phyloP scores from a whole-genome alignment of 2,113 vertebrate genomes.

The Ellobius talpinus region DNA sequence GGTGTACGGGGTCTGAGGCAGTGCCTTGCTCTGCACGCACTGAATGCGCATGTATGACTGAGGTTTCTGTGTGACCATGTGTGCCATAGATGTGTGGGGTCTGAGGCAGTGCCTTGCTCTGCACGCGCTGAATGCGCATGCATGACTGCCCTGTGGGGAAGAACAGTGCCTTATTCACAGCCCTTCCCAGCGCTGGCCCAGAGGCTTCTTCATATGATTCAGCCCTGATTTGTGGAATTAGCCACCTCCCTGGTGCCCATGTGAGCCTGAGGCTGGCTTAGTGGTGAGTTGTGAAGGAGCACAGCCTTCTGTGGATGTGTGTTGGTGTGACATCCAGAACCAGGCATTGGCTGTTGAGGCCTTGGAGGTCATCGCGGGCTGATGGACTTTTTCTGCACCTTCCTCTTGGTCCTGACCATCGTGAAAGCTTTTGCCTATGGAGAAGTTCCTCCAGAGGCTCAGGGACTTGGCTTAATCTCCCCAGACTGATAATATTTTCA shows the following conservation, averaged over 20 bases:
- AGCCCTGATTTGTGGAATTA: not conserved
- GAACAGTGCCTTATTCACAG: not conserved
- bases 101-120: not conserved
- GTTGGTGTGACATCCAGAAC: not conserved
- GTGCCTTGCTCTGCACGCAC: not conserved
- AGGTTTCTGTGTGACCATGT: too few species aligned
- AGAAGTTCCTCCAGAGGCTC: not conserved
- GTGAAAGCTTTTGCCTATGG: rapidly evolving
- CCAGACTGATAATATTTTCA: not conserved
- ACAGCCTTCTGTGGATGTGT: not conserved
- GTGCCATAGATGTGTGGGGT: not conserved
- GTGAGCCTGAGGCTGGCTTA: not conserved
- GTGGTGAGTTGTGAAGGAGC: not conserved
- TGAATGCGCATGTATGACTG: too few species aligned
- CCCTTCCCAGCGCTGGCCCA: not conserved
- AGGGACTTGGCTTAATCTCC: not conserved
- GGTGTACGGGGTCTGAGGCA: not conserved
- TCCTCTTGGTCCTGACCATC: not conserved
- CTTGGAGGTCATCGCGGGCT: not conserved
- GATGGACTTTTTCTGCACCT: rapidly evolving
- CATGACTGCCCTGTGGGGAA: not conserved
- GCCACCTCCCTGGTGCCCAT: not conserved
- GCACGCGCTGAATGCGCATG: too few species aligned
- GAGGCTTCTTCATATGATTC: not conserved
- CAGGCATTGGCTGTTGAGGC: rapidly evolving